Percentiles rank a stretch among this genome's conserved stretches.
Evolutionary conservation across 2,888 invertebrate species (phyloP).

Genomic region (Mycalesis mineus): DNA sequence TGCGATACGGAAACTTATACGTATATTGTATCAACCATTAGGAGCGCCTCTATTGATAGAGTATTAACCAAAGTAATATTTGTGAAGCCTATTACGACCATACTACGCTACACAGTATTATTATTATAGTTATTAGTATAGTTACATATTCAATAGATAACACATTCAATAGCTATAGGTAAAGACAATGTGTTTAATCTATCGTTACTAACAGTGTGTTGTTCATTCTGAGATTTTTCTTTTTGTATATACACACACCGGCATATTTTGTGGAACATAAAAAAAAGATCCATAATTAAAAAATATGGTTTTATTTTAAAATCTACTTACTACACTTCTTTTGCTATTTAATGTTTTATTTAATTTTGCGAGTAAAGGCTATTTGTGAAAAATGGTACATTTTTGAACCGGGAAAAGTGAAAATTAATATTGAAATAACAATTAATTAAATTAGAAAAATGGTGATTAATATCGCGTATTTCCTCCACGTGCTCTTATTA

Average conservation of each 20-base stretch:
- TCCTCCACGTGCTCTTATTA: too few species aligned
- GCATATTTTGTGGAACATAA: too few species aligned
- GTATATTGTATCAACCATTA: slow-evolving; percentile 4
- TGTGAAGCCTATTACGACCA: not conserved
- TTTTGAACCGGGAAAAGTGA: too few species aligned
- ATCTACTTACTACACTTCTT: too few species aligned
- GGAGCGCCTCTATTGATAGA: slow-evolving; percentile 3
- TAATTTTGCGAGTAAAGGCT: too few species aligned
- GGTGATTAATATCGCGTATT: too few species aligned
- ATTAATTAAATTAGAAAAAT: too few species aligned
- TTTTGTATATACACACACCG: not conserved
- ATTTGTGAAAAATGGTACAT: too few species aligned
- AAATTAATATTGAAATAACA: too few species aligned
- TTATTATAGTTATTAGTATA: not conserved
- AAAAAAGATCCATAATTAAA: too few species aligned
- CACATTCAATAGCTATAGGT: not conserved
- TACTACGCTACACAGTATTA: not conserved
- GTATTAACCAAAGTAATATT: slow-evolving; percentile 6
- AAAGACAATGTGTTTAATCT: slow-evolving; percentile 1
- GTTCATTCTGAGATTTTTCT: not conserved
- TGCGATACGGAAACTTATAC: not conserved
- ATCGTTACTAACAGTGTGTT: not conserved
- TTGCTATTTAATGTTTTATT: too few species aligned
- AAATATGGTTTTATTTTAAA: too few species aligned
- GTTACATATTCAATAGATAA: not conserved